Base-by-base conservation (phyloP, 1,140 invertebrate genomes). In the Chionoecetes opilio region DNA sequence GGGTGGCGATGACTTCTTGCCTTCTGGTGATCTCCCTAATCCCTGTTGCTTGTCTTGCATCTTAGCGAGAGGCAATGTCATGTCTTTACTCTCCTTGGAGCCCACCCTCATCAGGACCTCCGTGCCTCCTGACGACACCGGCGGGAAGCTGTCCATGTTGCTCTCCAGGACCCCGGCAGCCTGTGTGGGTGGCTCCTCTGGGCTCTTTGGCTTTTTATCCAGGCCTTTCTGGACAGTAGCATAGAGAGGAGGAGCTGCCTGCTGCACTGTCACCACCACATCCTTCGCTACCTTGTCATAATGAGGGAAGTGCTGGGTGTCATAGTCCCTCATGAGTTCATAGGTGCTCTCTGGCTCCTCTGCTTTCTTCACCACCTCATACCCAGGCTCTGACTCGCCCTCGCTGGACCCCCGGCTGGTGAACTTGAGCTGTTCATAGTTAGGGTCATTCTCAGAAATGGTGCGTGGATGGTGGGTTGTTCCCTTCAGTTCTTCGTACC, bases 361-460 rank as follows among this genome's bases (percentile, higher is more conserved):
- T 75, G 63, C 63, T n/a, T 95, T 93, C 46, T 94, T 95, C 37
- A 96, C 96, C 32, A 95, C 95, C 84, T 96, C 96, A 94, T 96
- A 96, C 17, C 96, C 96, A 34, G 89, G 89, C 63, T 91, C 89
- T 75, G 46, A 31, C 53, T 91, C 89, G 14, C 89, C 89, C 9
- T 91, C 89, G 35, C 89, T 91, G 34, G 89, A 91, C 63, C 29
- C 3, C 26, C 92, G 91, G 63, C 94, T 95, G 11, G 94, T 84
- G 75, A 96, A 96, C 31, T 96, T 96, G 3, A 96, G 92, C 31
- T 96, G 96, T 32, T 96, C 96, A 90, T 96, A 96, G 75, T 96
- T 96, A 31, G 96, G 94, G 82, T 96, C 96, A 75, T 93, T 84
- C 82, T 96, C 96, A 9, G 96, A 96, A 14, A 91, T 91, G 21